Conservation (phyloP, 2,797 vertebrate genomes). For the Lophius americanus region DNA sequence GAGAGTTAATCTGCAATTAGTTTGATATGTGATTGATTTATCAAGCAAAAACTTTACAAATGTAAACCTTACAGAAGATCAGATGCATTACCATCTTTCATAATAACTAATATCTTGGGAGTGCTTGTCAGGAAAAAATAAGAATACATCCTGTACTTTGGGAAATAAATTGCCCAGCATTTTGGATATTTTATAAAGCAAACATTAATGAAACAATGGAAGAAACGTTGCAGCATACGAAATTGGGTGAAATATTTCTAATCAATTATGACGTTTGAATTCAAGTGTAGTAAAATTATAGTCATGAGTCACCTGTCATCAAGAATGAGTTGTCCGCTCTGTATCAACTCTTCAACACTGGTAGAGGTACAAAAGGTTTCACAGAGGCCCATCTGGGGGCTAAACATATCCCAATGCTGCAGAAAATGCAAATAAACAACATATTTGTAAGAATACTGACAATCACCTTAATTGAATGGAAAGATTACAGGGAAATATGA, state of each 20-base stretch:
- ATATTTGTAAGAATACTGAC: not conserved
- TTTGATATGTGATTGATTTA: not conserved
- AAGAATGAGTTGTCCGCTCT: conserved; percentile 82
- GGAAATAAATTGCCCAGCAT: not conserved
- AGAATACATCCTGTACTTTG: not conserved
- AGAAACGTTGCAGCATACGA: not conserved
- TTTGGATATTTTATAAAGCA: not conserved
- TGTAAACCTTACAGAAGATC: not conserved
- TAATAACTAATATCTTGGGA: not conserved
- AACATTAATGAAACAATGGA: not conserved
- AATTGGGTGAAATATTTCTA: no score
- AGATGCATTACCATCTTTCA: not conserved
- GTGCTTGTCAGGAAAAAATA: not conserved
- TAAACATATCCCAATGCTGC: conserved; percentile 88
- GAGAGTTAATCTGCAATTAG: not conserved
- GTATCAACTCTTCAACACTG: conserved; percentile 74
- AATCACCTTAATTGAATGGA: not conserved
- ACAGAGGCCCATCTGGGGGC: conserved; percentile 76
- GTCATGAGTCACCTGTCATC: conserved; percentile 80
- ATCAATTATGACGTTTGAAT: not conserved
- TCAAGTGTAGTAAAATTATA: not conserved
- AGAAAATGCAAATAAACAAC: conserved; percentile 4
- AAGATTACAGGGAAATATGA: not conserved
- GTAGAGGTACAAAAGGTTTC: conserved; percentile 72
- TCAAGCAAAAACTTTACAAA: not conserved